Base-by-base conservation (phyloP, 2,113 vertebrate genomes). In the Xenopus tropicalis region DNA sequence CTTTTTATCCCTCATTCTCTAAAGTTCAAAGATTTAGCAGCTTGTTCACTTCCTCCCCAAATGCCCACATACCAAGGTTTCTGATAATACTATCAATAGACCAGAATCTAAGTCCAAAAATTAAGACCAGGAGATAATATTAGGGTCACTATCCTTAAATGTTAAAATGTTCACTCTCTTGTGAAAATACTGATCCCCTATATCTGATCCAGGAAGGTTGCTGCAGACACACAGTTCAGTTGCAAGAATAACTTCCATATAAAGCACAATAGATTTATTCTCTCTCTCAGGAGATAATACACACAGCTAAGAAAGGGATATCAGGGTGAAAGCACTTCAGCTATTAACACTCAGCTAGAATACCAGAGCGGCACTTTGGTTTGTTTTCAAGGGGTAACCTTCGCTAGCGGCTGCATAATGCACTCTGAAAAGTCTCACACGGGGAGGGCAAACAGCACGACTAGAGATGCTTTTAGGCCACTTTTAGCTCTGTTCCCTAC, bases 381-480 rank as follows among this genome's bases (percentile, higher is more conserved):
- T 79, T 71, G 72, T 71, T 82, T 84, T 86, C 62, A 82, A 70
- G 46, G 56, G 72, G 85, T 61, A 79, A 76, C 69, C 0, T 11
- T 72, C 57, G 74, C n/a, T 80, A 79, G 80, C 79, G 23, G 57
- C 69, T 78, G 77, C 79, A 80, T 59, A 59, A 78, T 66, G 61
- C 77, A 72, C 80, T 74, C 67, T 80, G 78, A 82, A 72, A 79
- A 82, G 80, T 70, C 77, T 82, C 82, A 79, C 80, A 37, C 59
- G 69, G 63, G 42, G 58, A 65, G 79, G 76, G 79, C 84, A 77
- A 77, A 83, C 79, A 0, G 56, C 70, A 77, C 79, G 86, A 85
- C 83, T 85, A 79, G 81, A 83, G 83, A 87, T 80, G 85, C 83
- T 88, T 88, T 88, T 85, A 88, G 82, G 79, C 80, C 78, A 79